Percentiles rank a stretch among this genome's conserved stretches.
Evolutionary conservation across 2,113 vertebrate species (phyloP).

Genomic region (Conger conger): DNA sequence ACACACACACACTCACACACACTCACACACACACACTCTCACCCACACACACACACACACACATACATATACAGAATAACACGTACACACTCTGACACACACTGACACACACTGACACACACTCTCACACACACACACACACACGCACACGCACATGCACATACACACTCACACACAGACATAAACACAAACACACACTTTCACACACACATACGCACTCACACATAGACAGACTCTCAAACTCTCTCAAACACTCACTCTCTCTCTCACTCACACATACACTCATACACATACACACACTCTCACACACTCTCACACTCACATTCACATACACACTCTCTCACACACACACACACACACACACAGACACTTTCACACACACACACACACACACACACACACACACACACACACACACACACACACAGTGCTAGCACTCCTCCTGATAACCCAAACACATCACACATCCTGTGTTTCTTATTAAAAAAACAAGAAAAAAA

Average conservation of each 20-base stretch:
- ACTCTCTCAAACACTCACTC: constrained; percentile 1
- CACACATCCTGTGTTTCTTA: not conserved
- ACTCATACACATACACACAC: not conserved
- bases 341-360: constrained; percentile 7
- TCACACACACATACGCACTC: constrained; percentile 33
- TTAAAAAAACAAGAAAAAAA: not conserved
- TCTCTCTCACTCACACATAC: constrained; percentile 2
- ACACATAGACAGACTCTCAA: constrained; percentile 20
- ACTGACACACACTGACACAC: constrained; percentile 20
- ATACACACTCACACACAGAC: not conserved
- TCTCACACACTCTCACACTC: constrained; percentile 34
- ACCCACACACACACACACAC: not conserved
- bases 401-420: constrained; percentile 33
- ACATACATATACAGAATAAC: too few species aligned
- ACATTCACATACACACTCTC: constrained; percentile 17
- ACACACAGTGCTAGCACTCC: too few species aligned
- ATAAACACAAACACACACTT: too few species aligned
- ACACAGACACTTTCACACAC: not conserved
- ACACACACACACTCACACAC: constrained; percentile 35
- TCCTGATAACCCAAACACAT: not conserved
- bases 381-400: constrained; percentile 11
- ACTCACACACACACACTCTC: constrained; percentile 7
- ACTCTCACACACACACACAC: constrained; percentile 32
- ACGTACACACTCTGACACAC: too few species aligned
- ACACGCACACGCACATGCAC: constrained; percentile 3